Conservation (phyloP, 1,140 invertebrate species). For the Cotesia glomerata region DNA sequence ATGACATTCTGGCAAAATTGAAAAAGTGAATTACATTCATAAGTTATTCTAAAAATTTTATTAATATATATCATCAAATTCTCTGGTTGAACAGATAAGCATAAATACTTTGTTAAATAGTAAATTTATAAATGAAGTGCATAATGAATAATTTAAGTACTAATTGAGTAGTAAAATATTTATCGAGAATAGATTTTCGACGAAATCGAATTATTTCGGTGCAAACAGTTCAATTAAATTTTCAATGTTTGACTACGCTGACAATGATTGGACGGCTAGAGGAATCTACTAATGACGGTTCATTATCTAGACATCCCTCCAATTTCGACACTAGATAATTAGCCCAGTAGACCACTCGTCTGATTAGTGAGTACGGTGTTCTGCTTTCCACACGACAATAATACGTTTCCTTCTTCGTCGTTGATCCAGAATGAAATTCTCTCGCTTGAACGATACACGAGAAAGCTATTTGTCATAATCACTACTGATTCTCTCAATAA, state of each 20-base stretch:
- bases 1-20: no score
- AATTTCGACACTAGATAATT: conserved; percentile 16
- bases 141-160: no score
- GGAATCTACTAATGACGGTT: conserved; percentile 23
- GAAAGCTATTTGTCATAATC: no score
- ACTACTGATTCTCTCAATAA: no score
- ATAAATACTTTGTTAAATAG: no score
- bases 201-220: neutral
- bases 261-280: conserved; percentile 7
- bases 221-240: neutral
- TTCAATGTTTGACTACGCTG: neutral
- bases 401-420: neutral
- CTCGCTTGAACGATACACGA: neutral
- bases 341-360: neutral
- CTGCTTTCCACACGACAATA: neutral
- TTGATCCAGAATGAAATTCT: neutral
- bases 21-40: no score
- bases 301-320: conserved; percentile 17
- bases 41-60: no score
- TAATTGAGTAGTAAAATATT: neutral
- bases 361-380: conserved; percentile 9
- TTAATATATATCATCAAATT: no score
- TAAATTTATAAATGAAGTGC: no score
- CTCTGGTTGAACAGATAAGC: no score
- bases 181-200: neutral